A percentile compares a stretch with the other conserved stretches of the same genome.
Conservation (phyloP, 2,888 invertebrate species). For the Drosophila ustulata region DNA sequence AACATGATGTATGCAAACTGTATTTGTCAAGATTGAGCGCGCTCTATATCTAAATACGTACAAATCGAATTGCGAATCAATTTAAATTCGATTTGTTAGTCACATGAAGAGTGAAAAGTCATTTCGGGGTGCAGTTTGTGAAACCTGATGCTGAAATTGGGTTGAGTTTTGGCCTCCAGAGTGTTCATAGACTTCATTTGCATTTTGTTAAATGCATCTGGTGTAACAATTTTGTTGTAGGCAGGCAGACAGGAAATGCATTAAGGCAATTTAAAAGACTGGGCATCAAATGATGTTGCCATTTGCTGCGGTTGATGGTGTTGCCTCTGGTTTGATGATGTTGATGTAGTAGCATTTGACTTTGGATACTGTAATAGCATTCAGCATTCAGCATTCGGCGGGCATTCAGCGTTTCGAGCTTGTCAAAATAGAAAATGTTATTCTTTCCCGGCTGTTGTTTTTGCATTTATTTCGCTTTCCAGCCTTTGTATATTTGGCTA, state of each 20-base stretch:
- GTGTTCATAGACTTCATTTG: constrained; percentile 42
- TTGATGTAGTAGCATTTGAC: constrained; percentile 18
- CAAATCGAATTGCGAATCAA: background rate
- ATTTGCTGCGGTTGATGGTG: background rate
- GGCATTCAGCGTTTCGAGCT: constrained; percentile 3
- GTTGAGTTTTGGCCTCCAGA: constrained; percentile 22
- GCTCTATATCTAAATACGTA: no score
- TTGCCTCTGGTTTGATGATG: background rate
- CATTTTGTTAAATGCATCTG: constrained; percentile 52
- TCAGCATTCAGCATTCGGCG: background rate
- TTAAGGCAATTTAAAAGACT: constrained; percentile 30
- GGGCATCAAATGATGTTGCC: no score
- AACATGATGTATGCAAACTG: background rate
- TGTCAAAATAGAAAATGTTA: constrained; percentile 23
- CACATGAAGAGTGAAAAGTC: constrained; percentile 3
- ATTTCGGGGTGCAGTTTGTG: constrained; percentile 4
- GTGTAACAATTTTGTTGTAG: constrained; percentile 4
- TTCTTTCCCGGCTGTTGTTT: constrained; percentile 5
- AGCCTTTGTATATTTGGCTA: constrained; percentile 65
- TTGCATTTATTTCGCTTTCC: constrained; percentile 28
- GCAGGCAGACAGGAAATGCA: constrained; percentile 29
- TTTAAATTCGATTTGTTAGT: constrained; percentile 14
- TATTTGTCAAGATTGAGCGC: background rate
- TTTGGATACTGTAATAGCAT: constrained; percentile 12
- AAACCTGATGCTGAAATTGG: constrained; percentile 6